Conservation (phyloP, 2,888 invertebrate species). For the Macaria liturata region DNA sequence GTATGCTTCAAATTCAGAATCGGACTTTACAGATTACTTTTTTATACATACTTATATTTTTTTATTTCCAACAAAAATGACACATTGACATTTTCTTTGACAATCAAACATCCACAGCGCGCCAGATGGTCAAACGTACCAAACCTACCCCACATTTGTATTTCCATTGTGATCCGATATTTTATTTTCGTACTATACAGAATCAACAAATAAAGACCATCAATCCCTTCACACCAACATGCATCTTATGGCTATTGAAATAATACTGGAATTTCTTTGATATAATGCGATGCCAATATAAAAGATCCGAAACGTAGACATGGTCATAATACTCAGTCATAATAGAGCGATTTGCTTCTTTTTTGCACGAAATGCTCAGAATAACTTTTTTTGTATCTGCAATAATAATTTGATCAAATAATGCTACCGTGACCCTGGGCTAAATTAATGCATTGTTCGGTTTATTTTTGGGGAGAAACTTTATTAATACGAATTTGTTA, state of each 20-base stretch:
- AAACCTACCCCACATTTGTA: conserved; percentile 48
- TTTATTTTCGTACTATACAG: conserved; percentile 45
- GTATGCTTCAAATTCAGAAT: too few relatives aligned
- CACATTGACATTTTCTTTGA: conserved; percentile 36
- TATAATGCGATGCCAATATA: conserved; percentile 5
- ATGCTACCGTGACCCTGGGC: not conserved
- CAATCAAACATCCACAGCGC: conserved; percentile 37
- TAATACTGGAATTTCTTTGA: conserved; percentile 26
- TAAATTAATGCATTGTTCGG: conserved; percentile 3
- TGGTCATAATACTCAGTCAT: conserved; percentile 27
- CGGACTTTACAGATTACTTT: not conserved
- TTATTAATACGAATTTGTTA: too few relatives aligned
- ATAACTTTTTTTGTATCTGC: not conserved
- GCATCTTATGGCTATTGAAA: conserved; percentile 1
- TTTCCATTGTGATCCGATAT: conserved; percentile 53
- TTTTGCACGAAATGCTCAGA: conserved; percentile 18
- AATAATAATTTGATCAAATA: conserved; percentile 1
- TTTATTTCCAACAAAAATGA: conserved; percentile 38
- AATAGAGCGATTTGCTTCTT: conserved; percentile 42
- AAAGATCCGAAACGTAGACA: conserved; percentile 29
- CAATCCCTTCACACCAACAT: conserved; percentile 3
- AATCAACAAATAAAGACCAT: conserved; percentile 32
- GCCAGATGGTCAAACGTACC: conserved; percentile 63
- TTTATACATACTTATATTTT: not conserved
- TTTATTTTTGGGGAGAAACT: too few relatives aligned